A percentile compares a stretch with the other conserved stretches of the same genome.
These are phyloP conservation scores for Pelobates fuscus DNA, from an alignment of 2,113 vertebrate genomes.

Conservation along the genomic window DNA sequence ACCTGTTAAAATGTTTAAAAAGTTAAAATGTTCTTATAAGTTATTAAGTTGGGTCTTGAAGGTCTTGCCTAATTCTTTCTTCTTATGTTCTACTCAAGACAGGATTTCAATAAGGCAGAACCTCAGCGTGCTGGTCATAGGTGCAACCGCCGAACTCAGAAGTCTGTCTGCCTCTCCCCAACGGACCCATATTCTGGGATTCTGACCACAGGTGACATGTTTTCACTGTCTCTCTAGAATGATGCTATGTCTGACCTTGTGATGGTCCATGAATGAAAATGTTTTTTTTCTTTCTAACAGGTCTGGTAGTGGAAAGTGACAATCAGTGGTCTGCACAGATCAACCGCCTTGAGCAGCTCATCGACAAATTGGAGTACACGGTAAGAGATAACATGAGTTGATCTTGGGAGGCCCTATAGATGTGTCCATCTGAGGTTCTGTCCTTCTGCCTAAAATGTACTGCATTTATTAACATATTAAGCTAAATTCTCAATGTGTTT, in stretches of 20 bases:
- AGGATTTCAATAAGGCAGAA: slow-evolving; percentile 67
- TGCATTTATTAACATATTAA: not conserved
- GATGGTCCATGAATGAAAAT: not conserved
- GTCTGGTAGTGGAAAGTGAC: slow-evolving; percentile 71
- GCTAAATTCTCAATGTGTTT: too few relatives aligned
- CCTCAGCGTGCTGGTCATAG: slow-evolving; percentile 63
- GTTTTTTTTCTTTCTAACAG: slow-evolving; percentile 61
- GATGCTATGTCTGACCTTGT: not conserved
- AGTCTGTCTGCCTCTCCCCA: slow-evolving; percentile 75
- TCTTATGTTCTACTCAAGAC: slow-evolving; percentile 56
- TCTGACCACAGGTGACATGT: slow-evolving; percentile 74
- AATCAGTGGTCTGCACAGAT: slow-evolving; percentile 89
- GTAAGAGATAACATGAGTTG: slow-evolving; percentile 63
- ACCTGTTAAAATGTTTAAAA: too few relatives aligned
- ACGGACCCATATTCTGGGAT: slow-evolving; percentile 75
- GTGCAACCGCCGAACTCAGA: slow-evolving; percentile 78
- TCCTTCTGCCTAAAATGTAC: not conserved
- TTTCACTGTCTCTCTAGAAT: not conserved
- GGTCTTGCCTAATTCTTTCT: not conserved
- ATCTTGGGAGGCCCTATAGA: too few relatives aligned
- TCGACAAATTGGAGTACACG: slow-evolving; percentile 92
- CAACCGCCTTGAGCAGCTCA: slow-evolving; percentile 87
- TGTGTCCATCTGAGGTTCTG: not conserved
- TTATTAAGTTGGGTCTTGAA: too few relatives aligned
- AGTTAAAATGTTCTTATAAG: too few relatives aligned